Evolutionary conservation across 2,113 vertebrate genomes (phyloP).

Genomic region (Salvelinus namaycush): DNA sequence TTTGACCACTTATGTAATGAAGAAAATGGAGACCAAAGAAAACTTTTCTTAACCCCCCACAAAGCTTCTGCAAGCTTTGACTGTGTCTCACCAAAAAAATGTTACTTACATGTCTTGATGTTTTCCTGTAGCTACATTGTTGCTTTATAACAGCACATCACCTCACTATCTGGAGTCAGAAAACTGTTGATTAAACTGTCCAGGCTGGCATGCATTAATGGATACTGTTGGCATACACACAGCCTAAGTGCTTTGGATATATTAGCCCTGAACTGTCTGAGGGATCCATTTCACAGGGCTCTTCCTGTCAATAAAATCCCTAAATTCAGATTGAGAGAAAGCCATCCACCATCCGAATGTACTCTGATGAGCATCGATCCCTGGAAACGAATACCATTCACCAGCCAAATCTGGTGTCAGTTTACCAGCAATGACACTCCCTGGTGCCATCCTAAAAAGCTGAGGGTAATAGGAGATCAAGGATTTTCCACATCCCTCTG

Average conservation of each 20-base stretch:
- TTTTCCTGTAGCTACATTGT: too few species aligned
- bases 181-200: too few species aligned
- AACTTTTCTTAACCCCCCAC: too few species aligned
- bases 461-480: slow-evolving; percentile 20
- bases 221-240: background rate
- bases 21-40: too few species aligned
- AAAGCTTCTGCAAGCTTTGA: too few species aligned
- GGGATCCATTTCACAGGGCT: slow-evolving; percentile 43
- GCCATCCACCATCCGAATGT: slow-evolving; percentile 37
- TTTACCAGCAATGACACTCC: slow-evolving; percentile 25
- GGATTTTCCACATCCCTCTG: slow-evolving; percentile 12
- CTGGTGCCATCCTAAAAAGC: slow-evolving; percentile 30
- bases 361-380: slow-evolving; percentile 20
- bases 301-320: slow-evolving; percentile 34
- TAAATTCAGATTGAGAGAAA: slow-evolving; percentile 45
- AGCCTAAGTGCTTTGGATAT: slow-evolving; percentile 21
- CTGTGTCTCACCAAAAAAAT: too few species aligned
- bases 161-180: too few species aligned
- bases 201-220: too few species aligned
- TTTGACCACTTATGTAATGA: too few species aligned
- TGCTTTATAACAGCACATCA: too few species aligned
- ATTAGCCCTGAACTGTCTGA: slow-evolving; percentile 22
- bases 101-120: too few species aligned
- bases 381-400: slow-evolving; percentile 35
- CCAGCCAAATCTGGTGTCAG: slow-evolving; percentile 38